phyloP scores from a whole-genome alignment of 2,888 invertebrate species.

The Hyppa rectilinea region DNA sequence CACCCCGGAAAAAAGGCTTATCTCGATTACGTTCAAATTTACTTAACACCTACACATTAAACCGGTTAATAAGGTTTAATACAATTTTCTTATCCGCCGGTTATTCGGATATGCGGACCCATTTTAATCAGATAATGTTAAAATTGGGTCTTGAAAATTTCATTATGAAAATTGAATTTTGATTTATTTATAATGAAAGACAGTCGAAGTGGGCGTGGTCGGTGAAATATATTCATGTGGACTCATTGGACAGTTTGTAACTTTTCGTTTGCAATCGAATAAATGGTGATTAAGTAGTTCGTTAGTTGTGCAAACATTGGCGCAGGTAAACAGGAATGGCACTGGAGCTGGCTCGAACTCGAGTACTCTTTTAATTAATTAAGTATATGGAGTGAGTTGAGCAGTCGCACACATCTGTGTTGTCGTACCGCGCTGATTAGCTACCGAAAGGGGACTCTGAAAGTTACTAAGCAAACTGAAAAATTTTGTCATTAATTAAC shows the following conservation, averaged over 20 bases:
- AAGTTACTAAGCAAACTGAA: constrained; percentile 68
- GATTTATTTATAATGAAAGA: constrained; percentile 58
- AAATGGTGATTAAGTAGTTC: constrained; percentile 83
- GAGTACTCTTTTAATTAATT: constrained; percentile 89
- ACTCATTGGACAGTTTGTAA: constrained; percentile 56
- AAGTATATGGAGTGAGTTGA: constrained; percentile 82
- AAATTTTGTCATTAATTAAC: constrained; percentile 66
- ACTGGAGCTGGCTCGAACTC: constrained; percentile 74
- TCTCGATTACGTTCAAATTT: constrained; percentile 90
- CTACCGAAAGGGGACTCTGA: constrained; percentile 67
- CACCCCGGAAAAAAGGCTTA: constrained; percentile 85
- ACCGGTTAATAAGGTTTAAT: constrained; percentile 87
- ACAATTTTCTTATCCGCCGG: constrained; percentile 85
- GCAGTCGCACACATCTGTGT: constrained; percentile 75
- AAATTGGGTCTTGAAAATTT: constrained; percentile 85
- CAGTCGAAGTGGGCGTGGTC: constrained; percentile 28
- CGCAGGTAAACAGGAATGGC: constrained; percentile 82
- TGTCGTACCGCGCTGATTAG: constrained; percentile 74
- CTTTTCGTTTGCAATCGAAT: constrained; percentile 69
- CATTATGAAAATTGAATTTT: constrained; percentile 83
- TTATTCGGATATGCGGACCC: constrained; percentile 75
- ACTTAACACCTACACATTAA: constrained; percentile 90
- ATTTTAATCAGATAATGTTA: constrained; percentile 85
- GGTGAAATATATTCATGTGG: constrained; percentile 43
- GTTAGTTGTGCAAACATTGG: constrained; percentile 84